Conservation (phyloP, 1,140 invertebrate species). For the Hylyphantes graminicola region DNA sequence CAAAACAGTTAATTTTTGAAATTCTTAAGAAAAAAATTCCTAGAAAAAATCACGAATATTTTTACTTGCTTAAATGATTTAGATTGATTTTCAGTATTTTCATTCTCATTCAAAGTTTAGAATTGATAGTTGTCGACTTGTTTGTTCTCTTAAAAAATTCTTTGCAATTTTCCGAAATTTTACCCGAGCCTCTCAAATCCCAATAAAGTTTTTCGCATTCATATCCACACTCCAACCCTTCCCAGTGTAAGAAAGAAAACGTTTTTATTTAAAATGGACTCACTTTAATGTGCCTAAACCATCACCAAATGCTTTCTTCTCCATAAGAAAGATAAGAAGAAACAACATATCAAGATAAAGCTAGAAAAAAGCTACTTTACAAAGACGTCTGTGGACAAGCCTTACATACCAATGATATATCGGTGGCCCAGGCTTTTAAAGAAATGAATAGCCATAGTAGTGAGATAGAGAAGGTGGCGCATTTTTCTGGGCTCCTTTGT, state of each 20-base stretch:
- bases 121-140: too few species aligned
- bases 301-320: constrained; percentile 31
- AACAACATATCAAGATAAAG: neutral
- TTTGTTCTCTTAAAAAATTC: too few species aligned
- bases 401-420: constrained; percentile 48
- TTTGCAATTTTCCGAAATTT: constrained; percentile 5
- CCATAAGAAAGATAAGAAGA: constrained; percentile 1
- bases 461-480: constrained; percentile 33
- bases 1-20: too few species aligned
- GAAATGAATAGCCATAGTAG: constrained; percentile 21
- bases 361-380: constrained; percentile 19
- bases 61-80: too few species aligned
- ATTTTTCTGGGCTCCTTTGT: constrained; percentile 22
- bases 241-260: too few species aligned
- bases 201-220: neutral
- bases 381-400: constrained; percentile 35
- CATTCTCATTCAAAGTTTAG: too few species aligned
- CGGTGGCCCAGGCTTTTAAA: constrained; percentile 34
- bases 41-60: too few species aligned
- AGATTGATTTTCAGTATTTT: too few species aligned
- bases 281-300: constrained; percentile 47
- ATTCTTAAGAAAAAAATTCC: too few species aligned
- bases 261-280: neutral
- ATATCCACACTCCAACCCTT: constrained; percentile 7
- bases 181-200: too few species aligned